Percentiles rank a stretch among this genome's conserved stretches.
Conservation (phyloP, 1,140 invertebrate species). For the Samia ricini region DNA sequence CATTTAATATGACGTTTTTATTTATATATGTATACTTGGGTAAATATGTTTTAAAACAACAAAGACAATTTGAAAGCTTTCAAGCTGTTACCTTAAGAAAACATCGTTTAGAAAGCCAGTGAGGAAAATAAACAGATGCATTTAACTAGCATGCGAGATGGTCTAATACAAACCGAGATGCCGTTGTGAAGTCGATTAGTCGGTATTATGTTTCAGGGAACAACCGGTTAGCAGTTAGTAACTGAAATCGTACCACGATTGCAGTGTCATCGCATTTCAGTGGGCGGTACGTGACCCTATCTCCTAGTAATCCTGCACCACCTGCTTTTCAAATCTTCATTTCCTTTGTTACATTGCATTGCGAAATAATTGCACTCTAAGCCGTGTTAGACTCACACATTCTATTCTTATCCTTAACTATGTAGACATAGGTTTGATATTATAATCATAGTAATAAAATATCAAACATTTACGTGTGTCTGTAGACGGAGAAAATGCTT, state of each 20-base stretch:
- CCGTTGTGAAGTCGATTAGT: conserved; percentile 23
- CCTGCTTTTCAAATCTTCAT: conserved; percentile 66
- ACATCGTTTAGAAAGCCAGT: neutral
- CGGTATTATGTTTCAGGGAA: conserved; percentile 29
- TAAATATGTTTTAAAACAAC: neutral
- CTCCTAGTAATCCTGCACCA: conserved; percentile 61
- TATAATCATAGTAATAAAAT: no score
- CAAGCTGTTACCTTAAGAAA: neutral
- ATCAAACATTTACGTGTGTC: no score
- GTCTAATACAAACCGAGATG: neutral
- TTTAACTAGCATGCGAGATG: neutral
- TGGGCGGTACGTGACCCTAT: conserved; percentile 64
- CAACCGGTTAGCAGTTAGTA: conserved; percentile 36
- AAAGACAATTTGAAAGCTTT: neutral
- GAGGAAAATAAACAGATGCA: neutral
- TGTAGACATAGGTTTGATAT: neutral
- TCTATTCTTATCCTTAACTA: neutral
- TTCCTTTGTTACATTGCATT: conserved; percentile 22
- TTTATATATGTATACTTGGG: no score
- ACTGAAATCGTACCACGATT: conserved; percentile 48
- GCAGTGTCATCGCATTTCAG: conserved; percentile 71
- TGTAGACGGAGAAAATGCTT: no score
- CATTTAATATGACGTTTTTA: no score
- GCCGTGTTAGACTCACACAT: neutral
- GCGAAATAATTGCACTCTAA: neutral